Evolutionary conservation across 2,888 invertebrate species (phyloP).

Genomic region (Diadegma fenestrale): DNA sequence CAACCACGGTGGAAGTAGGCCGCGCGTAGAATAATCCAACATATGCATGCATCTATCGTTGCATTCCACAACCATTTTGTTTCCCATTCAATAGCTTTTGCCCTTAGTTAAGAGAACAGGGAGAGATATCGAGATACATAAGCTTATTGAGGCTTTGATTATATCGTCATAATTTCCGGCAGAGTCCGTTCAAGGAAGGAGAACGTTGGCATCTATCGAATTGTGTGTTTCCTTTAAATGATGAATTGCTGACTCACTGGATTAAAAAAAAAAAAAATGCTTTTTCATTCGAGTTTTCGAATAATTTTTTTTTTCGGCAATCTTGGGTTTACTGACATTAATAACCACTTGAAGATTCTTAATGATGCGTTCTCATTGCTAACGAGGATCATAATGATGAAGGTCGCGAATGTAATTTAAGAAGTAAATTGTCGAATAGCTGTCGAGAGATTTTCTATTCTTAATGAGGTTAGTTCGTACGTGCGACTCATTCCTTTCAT

Average conservation of each 20-base stretch:
- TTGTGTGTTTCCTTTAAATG: too few relatives aligned
- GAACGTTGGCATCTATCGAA: too few relatives aligned
- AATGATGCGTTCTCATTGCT: background rate
- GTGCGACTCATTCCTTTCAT: conserved; percentile 1
- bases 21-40: conserved; percentile 57
- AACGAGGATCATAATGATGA: background rate
- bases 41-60: conserved; percentile 39
- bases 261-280: too few relatives aligned
- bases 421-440: conserved; percentile 1
- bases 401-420: background rate
- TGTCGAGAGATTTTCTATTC: conserved; percentile 4
- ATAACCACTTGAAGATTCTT: background rate
- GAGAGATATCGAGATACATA: background rate
- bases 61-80: background rate
- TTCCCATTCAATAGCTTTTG: background rate
- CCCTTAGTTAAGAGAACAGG: background rate
- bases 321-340: background rate
- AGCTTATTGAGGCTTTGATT: background rate
- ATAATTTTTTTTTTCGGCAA: background rate
- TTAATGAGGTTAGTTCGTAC: background rate
- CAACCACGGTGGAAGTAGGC: conserved; percentile 49
- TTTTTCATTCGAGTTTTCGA: background rate
- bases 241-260: too few relatives aligned
- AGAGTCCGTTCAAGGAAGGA: too few relatives aligned
- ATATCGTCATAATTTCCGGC: too few relatives aligned